Evolutionary conservation across 2,797 vertebrate genomes (phyloP), one percentile per base, ranked within the genome.

Genomic region (Percopsis omiscomaycus): DNA sequence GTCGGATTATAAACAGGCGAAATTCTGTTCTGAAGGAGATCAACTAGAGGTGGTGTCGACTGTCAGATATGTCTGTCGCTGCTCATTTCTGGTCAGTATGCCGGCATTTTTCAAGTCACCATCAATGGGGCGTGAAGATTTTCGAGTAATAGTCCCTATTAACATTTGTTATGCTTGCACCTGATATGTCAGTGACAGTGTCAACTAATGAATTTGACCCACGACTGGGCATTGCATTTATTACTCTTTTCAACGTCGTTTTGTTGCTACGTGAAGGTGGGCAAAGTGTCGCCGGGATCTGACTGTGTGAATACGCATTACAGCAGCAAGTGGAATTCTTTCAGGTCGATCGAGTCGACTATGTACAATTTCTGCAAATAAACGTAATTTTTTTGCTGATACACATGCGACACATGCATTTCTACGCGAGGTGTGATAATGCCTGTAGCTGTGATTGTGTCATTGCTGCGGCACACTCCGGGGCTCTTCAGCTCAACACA

Each of bases 401-500:
- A 59, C 73, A 51, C 60, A 75, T 64, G 73, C 77, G 67, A 74
- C 61, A 75, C 9, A 84, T 82, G 83, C 61, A 62, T 84, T 79
- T 78, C 74, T 77, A 80, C 68, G 72, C 56, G 75, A 73, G 80
- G 80, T 76, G 84, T 55, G 62, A 82, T 73, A 84, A 86, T 86
- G 88, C 84, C 81, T 70, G 86, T 71, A 61, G 80, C 80, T 79
- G 81, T 70, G 79, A n/a, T 70, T 64, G 81, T 80, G 84, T 79
- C 81, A 78, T 80, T 79, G 79, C 80, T 84, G 86, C 88, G 59
- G 86, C 77, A 82, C 82, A 66, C 72, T 79, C 76, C 81, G 79
- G 77, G 79, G 80, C 87, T 84, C 71, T 80, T 67, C 68, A 67
- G 79, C 81, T 79, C 83, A 52, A 83, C 59, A 64, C 81, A 60